These are phyloP conservation scores for Thamnaconus septentrionalis DNA, from an alignment of 2,113 vertebrate species.

Conservation along the genomic window DNA sequence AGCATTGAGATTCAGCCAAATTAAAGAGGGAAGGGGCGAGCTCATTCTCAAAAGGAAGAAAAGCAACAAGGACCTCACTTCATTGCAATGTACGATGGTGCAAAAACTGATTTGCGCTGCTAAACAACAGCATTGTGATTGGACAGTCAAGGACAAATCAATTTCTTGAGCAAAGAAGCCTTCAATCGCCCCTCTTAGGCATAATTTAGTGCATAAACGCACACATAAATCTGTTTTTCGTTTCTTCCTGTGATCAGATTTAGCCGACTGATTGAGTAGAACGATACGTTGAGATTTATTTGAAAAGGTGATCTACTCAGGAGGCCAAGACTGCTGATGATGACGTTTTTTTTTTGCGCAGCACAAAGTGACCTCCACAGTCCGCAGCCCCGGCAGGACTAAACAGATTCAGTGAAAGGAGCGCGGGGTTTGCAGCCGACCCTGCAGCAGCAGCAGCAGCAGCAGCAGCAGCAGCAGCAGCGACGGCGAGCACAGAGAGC, in stretches of 20 bases:
- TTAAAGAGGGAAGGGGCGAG: too few relatives aligned
- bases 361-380: conserved; percentile 64
- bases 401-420: conserved; percentile 53
- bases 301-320: conserved; percentile 36
- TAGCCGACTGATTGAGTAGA: too few relatives aligned
- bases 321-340: conserved; percentile 58
- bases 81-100: too few relatives aligned
- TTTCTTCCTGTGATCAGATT: too few relatives aligned
- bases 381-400: conserved; percentile 43
- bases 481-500: conserved; percentile 29
- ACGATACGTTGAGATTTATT: conserved; percentile 7
- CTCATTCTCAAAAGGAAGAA: too few relatives aligned
- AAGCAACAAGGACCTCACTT: too few relatives aligned
- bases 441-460: conserved; percentile 30
- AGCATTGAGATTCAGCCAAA: too few relatives aligned
- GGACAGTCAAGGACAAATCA: background rate
- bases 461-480: conserved; percentile 29
- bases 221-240: too few relatives aligned
- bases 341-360: conserved; percentile 42
- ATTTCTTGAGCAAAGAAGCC: background rate
- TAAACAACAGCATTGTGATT: too few relatives aligned
- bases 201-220: too few relatives aligned
- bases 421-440: conserved; percentile 1
- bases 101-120: too few relatives aligned
- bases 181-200: too few relatives aligned